These are phyloP conservation scores for Monochamus saltuarius DNA, from an alignment of 1,140 invertebrate species.

Conservation along the genomic window DNA sequence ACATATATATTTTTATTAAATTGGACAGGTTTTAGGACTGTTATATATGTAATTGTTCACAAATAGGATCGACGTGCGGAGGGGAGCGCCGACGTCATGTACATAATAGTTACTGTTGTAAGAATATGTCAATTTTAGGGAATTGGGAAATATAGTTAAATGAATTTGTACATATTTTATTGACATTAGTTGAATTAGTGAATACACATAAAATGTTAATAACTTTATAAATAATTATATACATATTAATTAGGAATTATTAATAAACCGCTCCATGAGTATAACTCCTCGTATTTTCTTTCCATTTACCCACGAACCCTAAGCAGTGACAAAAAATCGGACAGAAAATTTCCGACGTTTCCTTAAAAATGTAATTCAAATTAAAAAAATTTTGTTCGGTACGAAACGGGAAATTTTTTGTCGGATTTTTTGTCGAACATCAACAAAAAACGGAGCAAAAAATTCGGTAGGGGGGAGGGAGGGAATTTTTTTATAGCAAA, in stretches of 20 bases:
- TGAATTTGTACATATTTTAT: slow-evolving; percentile 53
- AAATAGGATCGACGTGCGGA: slow-evolving; percentile 16
- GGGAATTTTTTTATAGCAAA: too few relatives aligned
- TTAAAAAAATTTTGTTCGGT: too few relatives aligned
- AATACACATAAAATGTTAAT: slow-evolving; percentile 52
- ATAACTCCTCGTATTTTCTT: slow-evolving; percentile 21
- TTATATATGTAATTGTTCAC: slow-evolving; percentile 37
- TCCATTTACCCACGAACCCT: too few relatives aligned
- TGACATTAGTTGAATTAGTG: slow-evolving; percentile 52
- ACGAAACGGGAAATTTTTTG: too few relatives aligned
- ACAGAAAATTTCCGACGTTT: too few relatives aligned
- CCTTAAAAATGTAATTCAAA: too few relatives aligned
- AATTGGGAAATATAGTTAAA: slow-evolving; percentile 52
- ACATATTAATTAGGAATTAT: slow-evolving; percentile 51
- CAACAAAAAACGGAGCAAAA: too few relatives aligned
- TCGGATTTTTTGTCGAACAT: neutral
- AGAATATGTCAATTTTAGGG: slow-evolving; percentile 53
- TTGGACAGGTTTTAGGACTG: slow-evolving; percentile 46
- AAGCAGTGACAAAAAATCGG: too few relatives aligned
- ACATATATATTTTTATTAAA: slow-evolving; percentile 46
- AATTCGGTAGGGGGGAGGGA: too few relatives aligned
- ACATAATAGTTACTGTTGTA: slow-evolving; percentile 52
- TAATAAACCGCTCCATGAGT: slow-evolving; percentile 48
- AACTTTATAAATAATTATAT: slow-evolving; percentile 54
- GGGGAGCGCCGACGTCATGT: slow-evolving; percentile 37